These are phyloP conservation scores for Tromatobia lineatoria DNA, from an alignment of 2,888 invertebrate species.

Conservation along the genomic window DNA sequence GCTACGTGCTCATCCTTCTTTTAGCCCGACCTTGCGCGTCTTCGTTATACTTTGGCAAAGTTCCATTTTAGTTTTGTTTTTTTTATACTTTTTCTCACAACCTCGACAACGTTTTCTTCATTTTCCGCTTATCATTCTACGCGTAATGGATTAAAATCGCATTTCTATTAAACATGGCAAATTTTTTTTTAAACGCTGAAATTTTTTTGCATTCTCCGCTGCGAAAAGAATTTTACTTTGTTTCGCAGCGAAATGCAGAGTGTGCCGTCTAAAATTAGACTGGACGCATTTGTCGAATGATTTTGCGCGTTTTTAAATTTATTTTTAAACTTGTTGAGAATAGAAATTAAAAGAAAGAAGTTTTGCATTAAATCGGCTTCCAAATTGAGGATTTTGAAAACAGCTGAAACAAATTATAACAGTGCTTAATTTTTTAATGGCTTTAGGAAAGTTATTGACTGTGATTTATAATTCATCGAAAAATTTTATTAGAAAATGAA, in stretches of 20 bases:
- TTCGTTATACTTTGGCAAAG: slow-evolving; percentile 48
- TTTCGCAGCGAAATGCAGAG: slow-evolving; percentile 8
- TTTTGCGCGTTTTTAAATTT: slow-evolving; percentile 38
- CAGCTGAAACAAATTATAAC: too few species aligned
- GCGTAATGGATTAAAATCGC: slow-evolving; percentile 9
- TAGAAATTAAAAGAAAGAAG: slow-evolving; percentile 2
- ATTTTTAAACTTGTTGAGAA: slow-evolving; percentile 20
- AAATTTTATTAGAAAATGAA: too few species aligned
- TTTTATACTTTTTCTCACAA: not conserved
- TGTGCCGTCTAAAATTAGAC: slow-evolving; percentile 50
- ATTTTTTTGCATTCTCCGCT: not conserved
- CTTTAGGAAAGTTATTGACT: too few species aligned
- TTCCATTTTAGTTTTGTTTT: slow-evolving; percentile 56
- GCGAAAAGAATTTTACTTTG: slow-evolving; percentile 13
- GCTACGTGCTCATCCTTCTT: slow-evolving; percentile 36
- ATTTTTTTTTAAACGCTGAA: not conserved
- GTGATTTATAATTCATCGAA: too few species aligned
- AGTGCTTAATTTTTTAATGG: too few species aligned
- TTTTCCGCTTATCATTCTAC: slow-evolving; percentile 60
- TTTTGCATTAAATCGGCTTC: not conserved
- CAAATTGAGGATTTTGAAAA: too few species aligned
- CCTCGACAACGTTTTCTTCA: slow-evolving; percentile 1
- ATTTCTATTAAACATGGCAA: not conserved
- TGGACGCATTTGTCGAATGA: slow-evolving; percentile 27
- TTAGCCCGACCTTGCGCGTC: slow-evolving; percentile 50